phyloP scores from a whole-genome alignment of 2,888 invertebrate genomes.

The Bursaphelenchus okinawaensis region DNA sequence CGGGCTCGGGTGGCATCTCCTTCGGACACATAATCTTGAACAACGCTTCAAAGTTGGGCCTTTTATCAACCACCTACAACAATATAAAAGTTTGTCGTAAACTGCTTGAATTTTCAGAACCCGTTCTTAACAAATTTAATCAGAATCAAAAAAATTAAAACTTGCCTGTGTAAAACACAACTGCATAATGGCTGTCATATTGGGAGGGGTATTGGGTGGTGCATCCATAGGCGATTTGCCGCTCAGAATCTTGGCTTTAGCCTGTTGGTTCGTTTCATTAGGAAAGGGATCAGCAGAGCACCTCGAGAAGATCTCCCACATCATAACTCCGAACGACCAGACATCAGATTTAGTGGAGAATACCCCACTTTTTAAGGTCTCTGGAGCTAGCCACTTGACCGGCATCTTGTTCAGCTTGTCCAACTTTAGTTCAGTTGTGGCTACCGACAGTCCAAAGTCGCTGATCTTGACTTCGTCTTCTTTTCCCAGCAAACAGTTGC shows the following conservation, averaged over 20 bases:
- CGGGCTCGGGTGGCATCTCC: slow-evolving; percentile 11
- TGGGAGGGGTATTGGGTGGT: slow-evolving; percentile 8
- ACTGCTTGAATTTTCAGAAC: no score
- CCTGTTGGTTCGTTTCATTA: slow-evolving; percentile 19
- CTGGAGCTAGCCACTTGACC: slow-evolving; percentile 1
- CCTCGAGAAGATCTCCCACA: slow-evolving; percentile 23
- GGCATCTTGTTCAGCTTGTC: slow-evolving; percentile 19
- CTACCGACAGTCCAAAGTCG: slow-evolving; percentile 24
- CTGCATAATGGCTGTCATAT: neutral
- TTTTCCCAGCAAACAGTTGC: slow-evolving; percentile 21
- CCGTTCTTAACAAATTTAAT: no score
- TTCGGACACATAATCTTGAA: slow-evolving; percentile 12
- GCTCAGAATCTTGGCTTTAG: slow-evolving; percentile 24
- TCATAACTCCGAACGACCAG: slow-evolving; percentile 21
- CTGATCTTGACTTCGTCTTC: slow-evolving; percentile 25
- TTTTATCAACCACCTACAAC: neutral
- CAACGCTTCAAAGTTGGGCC: slow-evolving; percentile 10
- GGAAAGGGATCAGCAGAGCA: slow-evolving; percentile 26
- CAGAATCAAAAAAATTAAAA: neutral
- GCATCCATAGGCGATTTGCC: slow-evolving; percentile 10
- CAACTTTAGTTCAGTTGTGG: slow-evolving; percentile 13
- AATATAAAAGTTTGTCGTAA: neutral
- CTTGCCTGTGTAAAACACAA: slow-evolving; percentile 16
- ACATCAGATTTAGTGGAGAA: slow-evolving; percentile 24
- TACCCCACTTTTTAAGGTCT: slow-evolving; percentile 16